Percentiles rank a stretch among this genome's conserved stretches.
Evolutionary conservation across 2,797 vertebrate genomes (phyloP).

Genomic region (Bradypodion ventrale): DNA sequence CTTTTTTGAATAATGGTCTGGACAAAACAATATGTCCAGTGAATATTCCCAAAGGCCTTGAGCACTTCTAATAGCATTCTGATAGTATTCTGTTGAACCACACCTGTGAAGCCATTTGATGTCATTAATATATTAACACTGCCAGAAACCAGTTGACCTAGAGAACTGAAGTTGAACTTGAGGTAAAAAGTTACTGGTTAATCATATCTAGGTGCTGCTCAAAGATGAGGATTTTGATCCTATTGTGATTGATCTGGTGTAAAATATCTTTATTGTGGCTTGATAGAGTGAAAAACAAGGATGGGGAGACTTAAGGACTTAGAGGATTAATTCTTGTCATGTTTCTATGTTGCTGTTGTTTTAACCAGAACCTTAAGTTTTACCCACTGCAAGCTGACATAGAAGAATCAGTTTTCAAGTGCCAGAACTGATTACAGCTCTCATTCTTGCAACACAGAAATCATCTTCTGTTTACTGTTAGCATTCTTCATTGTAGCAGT

Average conservation of each 20-base stretch:
- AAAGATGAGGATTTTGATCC: not conserved
- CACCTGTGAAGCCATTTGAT: not conserved
- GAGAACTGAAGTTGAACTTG: not conserved
- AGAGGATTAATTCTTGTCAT: too few relatives aligned
- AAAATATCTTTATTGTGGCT: not conserved
- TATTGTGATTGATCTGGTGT: not conserved
- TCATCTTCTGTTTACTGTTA: too few relatives aligned
- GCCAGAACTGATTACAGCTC: not conserved
- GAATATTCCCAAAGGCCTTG: constrained; percentile 20
- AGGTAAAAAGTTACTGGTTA: not conserved
- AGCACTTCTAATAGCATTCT: constrained; percentile 9
- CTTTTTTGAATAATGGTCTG: constrained; percentile 35
- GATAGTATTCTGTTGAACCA: not conserved
- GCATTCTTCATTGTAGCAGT: too few relatives aligned
- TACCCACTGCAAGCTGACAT: not conserved
- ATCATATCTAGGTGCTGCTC: not conserved
- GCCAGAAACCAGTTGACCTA: not conserved
- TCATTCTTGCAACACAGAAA: not conserved
- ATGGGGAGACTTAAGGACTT: not conserved
- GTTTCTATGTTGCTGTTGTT: not conserved
- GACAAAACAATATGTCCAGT: constrained; percentile 35
- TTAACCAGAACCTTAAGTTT: not conserved
- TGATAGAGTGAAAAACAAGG: not conserved
- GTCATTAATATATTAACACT: not conserved
- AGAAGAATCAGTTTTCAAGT: not conserved